Base-by-base conservation (phyloP, 2,797 vertebrate species). In the Capromys pilorides region DNA sequence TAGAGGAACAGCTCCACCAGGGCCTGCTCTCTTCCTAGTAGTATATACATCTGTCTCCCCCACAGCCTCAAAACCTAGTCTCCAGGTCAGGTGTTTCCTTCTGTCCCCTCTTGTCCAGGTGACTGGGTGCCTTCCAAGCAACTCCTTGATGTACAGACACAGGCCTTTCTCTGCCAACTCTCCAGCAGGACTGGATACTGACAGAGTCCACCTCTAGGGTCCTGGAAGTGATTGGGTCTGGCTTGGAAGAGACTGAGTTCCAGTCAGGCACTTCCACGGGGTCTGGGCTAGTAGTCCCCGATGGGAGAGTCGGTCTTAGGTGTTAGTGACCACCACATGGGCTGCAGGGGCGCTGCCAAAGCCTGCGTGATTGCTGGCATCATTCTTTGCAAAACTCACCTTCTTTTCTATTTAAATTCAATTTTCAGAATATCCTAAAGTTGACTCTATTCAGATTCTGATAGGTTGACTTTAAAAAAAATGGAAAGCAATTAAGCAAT, bases 341-440 rank as follows among this genome's bases (percentile, higher is more conserved):
- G 21, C 14, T 89, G 39, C 6, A 69, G 39, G 33, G 28, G 19
- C 14, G 41, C 4, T 4, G 5, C 41, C 61, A 36, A 19, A 14
- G 51, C 26, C 61, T 28, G 33, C 8, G 9, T 1, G 22, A 81
- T 59, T 59, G 39, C 33, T 57, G 79, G 22, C 10, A 11, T n/a
- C 18, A 12, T 18, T 93, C 33, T 88, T 88, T 83, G 69, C 78
- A 95, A 80, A 84, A 84, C 92, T 64, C 69, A 19, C 61, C 28
- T 51, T 90, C 33, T 78, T 94, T 96, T 95, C 79, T 88, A 61
- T n/a, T 87, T 87, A 78, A 94, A 86, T 92, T 90, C 18, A 24
- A 31, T 91, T 86, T 94, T 91, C 26, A 81, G 28, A 73, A 18
- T 84, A 92, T 54, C 69, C n/a, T 67, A 33, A 87, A 93, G 75